Base-by-base conservation (phyloP, 2,113 vertebrate species). In the Cheilinus undulatus region DNA sequence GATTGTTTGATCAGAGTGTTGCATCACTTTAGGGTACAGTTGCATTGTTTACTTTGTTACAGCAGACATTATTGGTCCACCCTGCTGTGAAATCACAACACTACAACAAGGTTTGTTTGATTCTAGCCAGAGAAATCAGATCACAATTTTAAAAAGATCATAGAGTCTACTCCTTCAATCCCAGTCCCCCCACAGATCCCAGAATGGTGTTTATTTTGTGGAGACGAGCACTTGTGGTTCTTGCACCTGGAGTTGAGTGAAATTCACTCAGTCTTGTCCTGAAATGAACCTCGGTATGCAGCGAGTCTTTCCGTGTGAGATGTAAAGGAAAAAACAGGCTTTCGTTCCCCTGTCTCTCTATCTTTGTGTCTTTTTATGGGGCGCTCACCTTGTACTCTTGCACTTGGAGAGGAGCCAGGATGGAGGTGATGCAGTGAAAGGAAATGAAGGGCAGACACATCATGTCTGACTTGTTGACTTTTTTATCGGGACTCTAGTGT, bases 391-490 rank as follows among this genome's bases (percentile, higher is more conserved):
- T 48, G 22, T 36, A 53, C 57, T 77, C n/a, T 48, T 70, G 40
- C 13, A 24, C 49, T 69, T 80, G 78, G 63, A 78, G 13, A 38
- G 26, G 19, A 63, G 65, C 60, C 66, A 71, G 66, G 27, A 36
- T 7, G 50, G 50, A 65, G 73, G 20, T 61, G 60, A 50, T 13
- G 24, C 3, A 22, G 4, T 51, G 42, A 58, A 48, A 76, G 54
- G 20, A 3, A 80, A 49, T 69, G 66, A 84, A 84, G 73, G 74
- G 51, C 78, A 79, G 58, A 66, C 58, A 1, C 62, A 30, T 73
- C 46, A 57, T 11, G 50, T 54, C 42, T 45, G 72, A 76, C 58
- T 3, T 66, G 51, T 49, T 58, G 51, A 61, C 36, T 69, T 71
- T 34, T 57, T 75, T 42, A 51, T 72, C 36, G 53, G 49, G 43